Conservation (phyloP, 2,113 vertebrate species). For the Etheostoma spectabile region DNA sequence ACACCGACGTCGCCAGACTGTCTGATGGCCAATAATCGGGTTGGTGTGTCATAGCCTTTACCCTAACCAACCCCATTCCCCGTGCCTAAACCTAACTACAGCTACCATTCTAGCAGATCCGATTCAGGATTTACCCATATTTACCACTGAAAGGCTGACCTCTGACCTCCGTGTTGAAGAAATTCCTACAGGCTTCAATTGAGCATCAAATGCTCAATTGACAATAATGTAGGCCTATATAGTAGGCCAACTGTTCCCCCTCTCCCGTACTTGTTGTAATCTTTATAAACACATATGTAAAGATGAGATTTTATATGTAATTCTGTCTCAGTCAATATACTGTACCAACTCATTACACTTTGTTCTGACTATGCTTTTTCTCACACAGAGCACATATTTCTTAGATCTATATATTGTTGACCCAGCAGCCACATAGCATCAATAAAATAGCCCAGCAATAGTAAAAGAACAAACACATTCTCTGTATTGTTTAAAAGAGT, state of each 20-base stretch:
- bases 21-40: too few relatives aligned
- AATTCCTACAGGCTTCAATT: neutral
- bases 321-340: neutral
- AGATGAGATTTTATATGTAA: neutral
- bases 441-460: constrained; percentile 8
- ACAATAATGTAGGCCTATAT: neutral
- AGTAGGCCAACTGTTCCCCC: neutral
- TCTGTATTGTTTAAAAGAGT: constrained; percentile 32
- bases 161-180: constrained; percentile 9
- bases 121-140: too few relatives aligned
- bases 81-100: too few relatives aligned
- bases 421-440: neutral
- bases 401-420: constrained; percentile 22
- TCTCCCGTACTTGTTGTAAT: neutral
- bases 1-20: too few relatives aligned
- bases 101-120: too few relatives aligned
- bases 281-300: neutral
- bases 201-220: neutral
- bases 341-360: neutral
- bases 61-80: too few relatives aligned
- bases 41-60: too few relatives aligned
- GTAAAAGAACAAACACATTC: constrained; percentile 8
- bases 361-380: neutral
- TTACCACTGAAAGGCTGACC: neutral
- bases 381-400: neutral